Conservation (phyloP, 2,797 vertebrate genomes). For the Parauchenoglanis ngamensis region DNA sequence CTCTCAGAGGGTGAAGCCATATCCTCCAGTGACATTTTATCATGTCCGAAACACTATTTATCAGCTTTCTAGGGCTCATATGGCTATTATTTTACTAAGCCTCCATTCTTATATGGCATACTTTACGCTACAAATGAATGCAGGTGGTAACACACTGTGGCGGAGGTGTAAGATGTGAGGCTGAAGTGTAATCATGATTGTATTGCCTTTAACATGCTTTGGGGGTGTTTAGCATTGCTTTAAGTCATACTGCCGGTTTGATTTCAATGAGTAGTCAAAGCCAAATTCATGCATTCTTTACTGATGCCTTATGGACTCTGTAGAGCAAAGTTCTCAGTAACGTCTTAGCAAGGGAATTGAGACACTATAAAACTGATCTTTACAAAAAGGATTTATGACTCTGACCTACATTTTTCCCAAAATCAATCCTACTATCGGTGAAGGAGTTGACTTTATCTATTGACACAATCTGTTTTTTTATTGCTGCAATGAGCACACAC, state of each 20-base stretch:
- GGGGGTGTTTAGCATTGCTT: not conserved
- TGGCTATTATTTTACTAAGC: not conserved
- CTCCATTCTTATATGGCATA: not conserved
- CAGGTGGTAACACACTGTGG: not conserved
- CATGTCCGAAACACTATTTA: slow-evolving; percentile 3
- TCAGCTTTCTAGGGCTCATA: not conserved
- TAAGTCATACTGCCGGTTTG: not conserved
- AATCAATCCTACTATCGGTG: not conserved
- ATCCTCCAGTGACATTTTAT: not conserved
- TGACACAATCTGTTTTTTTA: not conserved
- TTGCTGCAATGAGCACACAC: not conserved
- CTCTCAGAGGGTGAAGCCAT: not conserved
- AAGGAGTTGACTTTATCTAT: not conserved
- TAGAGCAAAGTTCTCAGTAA: not conserved
- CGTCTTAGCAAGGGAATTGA: not conserved
- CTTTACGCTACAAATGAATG: not conserved
- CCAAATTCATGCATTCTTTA: not conserved
- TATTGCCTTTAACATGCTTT: not conserved
- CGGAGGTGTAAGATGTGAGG: not conserved
- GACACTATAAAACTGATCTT: not conserved
- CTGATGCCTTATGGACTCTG: not conserved
- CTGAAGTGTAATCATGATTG: not conserved
- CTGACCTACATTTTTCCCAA: not conserved
- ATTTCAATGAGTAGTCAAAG: not conserved
- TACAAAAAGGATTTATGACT: not conserved